Base-by-base conservation (phyloP, 2,797 vertebrate species). In the Syngnathus acus region DNA sequence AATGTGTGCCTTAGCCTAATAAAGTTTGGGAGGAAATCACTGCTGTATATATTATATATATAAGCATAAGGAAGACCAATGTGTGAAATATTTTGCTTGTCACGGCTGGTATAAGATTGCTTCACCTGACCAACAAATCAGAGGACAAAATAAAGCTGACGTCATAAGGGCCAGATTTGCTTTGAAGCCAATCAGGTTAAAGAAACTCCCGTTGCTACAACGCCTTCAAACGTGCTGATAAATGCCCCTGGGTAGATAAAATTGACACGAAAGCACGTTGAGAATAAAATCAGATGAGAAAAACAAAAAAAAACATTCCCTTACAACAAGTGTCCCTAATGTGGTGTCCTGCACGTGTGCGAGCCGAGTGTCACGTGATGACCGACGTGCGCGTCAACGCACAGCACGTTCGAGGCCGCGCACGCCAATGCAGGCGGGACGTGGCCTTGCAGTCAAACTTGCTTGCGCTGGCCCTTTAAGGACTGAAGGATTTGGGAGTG, bases 401-500 rank as follows among this genome's bases (percentile, higher is more conserved):
- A 14, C 9, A 21, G 38, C 3, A 61, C 39, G 40, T 62, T 21
- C 42, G n/a, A 23, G 60, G n/a, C 26, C 39, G 60, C 58, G 58
- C 58, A 10, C 58, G 38, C 38, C 38, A n/a, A 5, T 45, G 23
- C 45, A 9, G 62, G 45, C 64, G n/a, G 64, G 47, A 53, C 50
- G 63, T 64, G 63, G 45, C 32, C 26, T n/a, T 9, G 47, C 64
- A 53, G 63, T 58, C 65, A 32, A 5, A 63, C 9, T 23, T 72
- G 43, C 0, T 69, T 3, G 63, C 71, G 19, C 88, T 79, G 86
- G 16, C 87, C 89, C 92, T 93, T 93, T 93, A 93, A 93, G 91
- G 75, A 14, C 89, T 83, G 42, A 45, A 88, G 86, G 91, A 90
- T 92, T 91, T 90, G 88, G 91, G 91, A 92, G 91, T 91, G 91